These are phyloP conservation scores for Acleris sparsana DNA, from an alignment of 2,888 invertebrate genomes.

Conservation along the genomic window DNA sequence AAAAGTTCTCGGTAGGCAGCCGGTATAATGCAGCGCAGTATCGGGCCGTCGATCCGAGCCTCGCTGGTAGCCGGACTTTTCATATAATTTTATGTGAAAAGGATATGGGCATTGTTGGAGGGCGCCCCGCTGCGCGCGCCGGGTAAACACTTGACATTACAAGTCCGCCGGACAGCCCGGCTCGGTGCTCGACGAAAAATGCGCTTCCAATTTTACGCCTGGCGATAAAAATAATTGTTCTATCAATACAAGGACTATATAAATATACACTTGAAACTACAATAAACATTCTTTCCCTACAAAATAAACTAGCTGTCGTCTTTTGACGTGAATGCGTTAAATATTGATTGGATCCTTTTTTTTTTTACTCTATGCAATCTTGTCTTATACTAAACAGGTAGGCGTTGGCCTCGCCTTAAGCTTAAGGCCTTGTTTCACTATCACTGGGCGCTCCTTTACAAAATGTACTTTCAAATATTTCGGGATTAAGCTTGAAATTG, in stretches of 20 bases:
- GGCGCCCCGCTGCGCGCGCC: constrained; percentile 73
- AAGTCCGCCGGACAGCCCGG: constrained; percentile 64
- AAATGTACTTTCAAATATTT: too few species aligned
- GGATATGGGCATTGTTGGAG: constrained; percentile 81
- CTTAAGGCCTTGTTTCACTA: too few species aligned
- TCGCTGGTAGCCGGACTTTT: constrained; percentile 76
- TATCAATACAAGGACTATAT: constrained; percentile 15
- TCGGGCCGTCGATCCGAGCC: constrained; percentile 74
- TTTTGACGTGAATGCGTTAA: too few species aligned
- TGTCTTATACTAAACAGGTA: too few species aligned
- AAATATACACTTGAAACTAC: constrained; percentile 7
- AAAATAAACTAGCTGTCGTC: too few species aligned
- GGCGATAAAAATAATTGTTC: constrained; percentile 68
- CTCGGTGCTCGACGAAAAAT: constrained; percentile 58
- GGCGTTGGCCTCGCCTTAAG: too few species aligned
- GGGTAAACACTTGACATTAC: constrained; percentile 83
- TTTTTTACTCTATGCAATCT: too few species aligned
- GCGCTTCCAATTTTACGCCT: constrained; percentile 82
- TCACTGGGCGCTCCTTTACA: too few species aligned
- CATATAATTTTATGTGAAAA: constrained; percentile 83
- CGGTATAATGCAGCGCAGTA: constrained; percentile 72
- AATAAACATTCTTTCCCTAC: neutral
- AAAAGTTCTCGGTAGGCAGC: constrained; percentile 78
- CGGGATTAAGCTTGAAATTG: too few species aligned
- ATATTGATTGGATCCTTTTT: too few species aligned